These are phyloP conservation scores for Geopemphigus sp. DNA, from an alignment of 1,140 invertebrate species.

Conservation along the genomic window DNA sequence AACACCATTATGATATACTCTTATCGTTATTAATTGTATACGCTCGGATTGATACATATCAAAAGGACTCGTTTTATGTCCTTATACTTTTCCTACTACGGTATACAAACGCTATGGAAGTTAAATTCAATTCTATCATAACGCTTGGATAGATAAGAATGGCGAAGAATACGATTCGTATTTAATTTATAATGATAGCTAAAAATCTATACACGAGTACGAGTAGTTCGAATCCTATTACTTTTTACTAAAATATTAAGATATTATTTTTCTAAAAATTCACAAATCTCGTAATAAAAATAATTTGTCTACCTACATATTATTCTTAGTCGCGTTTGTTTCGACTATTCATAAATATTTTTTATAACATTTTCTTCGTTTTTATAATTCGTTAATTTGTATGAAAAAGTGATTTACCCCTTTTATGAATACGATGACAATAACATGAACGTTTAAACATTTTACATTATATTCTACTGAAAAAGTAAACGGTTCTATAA, in stretches of 20 bases:
- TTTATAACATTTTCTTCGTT: neutral
- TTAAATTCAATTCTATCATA: neutral
- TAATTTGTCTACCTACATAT: neutral
- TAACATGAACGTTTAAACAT: too few relatives aligned
- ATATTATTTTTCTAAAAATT: neutral
- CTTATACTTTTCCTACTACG: neutral
- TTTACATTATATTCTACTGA: too few relatives aligned
- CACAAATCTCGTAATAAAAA: neutral
- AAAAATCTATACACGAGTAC: neutral
- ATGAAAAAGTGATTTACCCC: neutral
- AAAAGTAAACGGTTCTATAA: too few relatives aligned
- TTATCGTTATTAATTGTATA: neutral
- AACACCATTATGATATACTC: neutral
- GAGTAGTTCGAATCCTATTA: neutral
- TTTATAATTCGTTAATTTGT: neutral
- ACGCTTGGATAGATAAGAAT: neutral
- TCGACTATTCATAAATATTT: too few relatives aligned
- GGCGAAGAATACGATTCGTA: too few relatives aligned
- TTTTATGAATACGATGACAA: neutral
- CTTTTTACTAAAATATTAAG: neutral
- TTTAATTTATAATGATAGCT: too few relatives aligned
- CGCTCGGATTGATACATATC: constrained; percentile 2
- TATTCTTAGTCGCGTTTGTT: neutral
- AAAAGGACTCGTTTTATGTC: constrained; percentile 2
- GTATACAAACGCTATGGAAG: neutral